Evolutionary conservation across 1,140 invertebrate genomes (phyloP).

Genomic region (Neodiprion pinetum): DNA sequence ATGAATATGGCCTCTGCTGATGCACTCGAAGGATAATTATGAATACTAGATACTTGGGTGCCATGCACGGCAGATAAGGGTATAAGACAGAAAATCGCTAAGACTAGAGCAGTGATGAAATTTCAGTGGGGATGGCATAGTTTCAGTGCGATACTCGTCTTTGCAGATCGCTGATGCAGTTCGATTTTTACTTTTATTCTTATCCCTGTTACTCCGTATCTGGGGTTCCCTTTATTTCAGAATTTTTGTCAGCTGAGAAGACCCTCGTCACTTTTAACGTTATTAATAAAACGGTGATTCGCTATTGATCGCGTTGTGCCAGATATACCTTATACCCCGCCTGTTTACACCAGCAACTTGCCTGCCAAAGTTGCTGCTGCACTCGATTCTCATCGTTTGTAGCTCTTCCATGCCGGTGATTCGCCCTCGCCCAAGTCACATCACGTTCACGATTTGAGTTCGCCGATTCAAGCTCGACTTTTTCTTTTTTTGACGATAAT

Average conservation of each 20-base stretch:
- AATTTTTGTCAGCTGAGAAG: neutral
- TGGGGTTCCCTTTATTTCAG: no score
- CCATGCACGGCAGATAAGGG: no score
- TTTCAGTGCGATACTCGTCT: no score
- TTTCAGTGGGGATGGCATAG: no score
- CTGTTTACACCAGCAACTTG: neutral
- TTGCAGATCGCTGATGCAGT: neutral
- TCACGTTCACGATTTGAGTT: no score
- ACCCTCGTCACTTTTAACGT: slow-evolving; percentile 4
- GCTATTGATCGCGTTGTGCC: slow-evolving; percentile 1
- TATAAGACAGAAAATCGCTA: no score
- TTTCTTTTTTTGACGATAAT: no score
- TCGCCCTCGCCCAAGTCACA: no score
- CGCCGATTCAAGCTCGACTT: no score
- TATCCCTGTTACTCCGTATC: neutral
- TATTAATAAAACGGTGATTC: slow-evolving; percentile 5
- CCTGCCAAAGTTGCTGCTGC: neutral
- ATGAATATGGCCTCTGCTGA: neutral
- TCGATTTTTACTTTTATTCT: neutral
- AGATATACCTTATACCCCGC: neutral
- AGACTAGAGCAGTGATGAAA: no score
- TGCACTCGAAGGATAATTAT: neutral
- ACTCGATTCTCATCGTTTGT: no score
- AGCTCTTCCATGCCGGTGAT: no score
- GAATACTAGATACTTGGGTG: neutral